Evolutionary conservation across 2,113 vertebrate species (phyloP).

Genomic region (Romanogobio albipinnatus): DNA sequence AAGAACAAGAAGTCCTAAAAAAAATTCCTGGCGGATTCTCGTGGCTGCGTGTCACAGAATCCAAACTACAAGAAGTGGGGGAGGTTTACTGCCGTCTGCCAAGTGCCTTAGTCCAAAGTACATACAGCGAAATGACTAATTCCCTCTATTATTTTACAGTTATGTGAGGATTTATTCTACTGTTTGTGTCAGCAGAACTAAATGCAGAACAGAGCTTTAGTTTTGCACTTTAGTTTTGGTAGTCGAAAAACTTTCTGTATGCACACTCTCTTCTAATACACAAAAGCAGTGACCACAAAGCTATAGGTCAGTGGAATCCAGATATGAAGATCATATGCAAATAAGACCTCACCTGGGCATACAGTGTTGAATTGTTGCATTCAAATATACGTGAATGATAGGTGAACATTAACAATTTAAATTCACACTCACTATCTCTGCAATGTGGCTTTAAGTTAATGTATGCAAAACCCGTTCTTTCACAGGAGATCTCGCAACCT

Average conservation of each 20-base stretch:
- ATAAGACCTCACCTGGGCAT: not conserved
- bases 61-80: constrained; percentile 32
- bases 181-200: constrained; percentile 36
- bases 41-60: constrained; percentile 45
- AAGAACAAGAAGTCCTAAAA: constrained; percentile 26
- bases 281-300: constrained; percentile 10
- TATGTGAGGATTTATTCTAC: constrained; percentile 33
- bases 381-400: constrained; percentile 9
- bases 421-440: not conserved
- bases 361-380: not conserved
- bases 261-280: not conserved
- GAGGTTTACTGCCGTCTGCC: constrained; percentile 34
- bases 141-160: constrained; percentile 41
- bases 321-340: not conserved
- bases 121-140: constrained; percentile 45
- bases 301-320: not conserved
- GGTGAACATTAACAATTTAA: constrained; percentile 10
- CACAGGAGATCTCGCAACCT: constrained; percentile 34
- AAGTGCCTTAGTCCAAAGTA: constrained; percentile 50
- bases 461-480: constrained; percentile 48
- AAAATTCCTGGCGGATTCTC: constrained; percentile 37
- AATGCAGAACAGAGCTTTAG: not conserved
- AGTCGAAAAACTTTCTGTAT: not conserved
- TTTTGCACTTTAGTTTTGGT: not conserved
- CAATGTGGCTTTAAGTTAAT: constrained; percentile 35